Evolutionary conservation across 2,113 vertebrate genomes (phyloP).

Genomic region (Mastomys natalensis): DNA sequence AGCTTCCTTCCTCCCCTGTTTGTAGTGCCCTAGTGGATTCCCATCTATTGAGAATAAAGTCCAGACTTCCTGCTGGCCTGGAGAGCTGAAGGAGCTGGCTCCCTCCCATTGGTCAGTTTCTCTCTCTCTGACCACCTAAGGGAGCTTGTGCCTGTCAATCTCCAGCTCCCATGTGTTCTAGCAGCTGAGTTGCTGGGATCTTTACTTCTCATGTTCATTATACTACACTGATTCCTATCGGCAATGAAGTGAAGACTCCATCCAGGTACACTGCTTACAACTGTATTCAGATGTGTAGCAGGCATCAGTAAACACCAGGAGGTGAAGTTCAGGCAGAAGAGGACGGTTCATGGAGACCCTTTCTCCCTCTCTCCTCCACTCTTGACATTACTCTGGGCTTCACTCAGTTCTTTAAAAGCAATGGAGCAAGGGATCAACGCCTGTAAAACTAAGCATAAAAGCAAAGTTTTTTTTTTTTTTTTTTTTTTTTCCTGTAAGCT

Average conservation of each 20-base stretch:
- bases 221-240: background rate
- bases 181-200: no score
- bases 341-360: background rate
- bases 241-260: background rate
- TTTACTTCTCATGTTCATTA: background rate
- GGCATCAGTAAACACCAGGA: no score
- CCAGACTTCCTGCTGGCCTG: no score
- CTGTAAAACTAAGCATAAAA: background rate
- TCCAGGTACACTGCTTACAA: background rate
- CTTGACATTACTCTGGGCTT: background rate
- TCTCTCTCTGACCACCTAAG: background rate
- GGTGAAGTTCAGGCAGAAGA: background rate
- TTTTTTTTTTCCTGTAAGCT: background rate
- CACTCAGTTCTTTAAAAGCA: background rate
- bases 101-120: fast-evolving
- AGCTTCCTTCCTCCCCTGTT: background rate
- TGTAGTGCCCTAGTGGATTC: no score
- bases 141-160: background rate
- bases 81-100: fast-evolving
- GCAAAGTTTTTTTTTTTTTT: background rate
- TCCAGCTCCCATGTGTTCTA: background rate
- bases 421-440: background rate
- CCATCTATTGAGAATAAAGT: background rate
- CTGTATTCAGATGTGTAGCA: no score
- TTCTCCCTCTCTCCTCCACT: background rate